Evolutionary conservation across 2,888 invertebrate genomes (phyloP), one percentile per base, ranked within the genome.

Genomic region (Standfussiana lucernea): DNA sequence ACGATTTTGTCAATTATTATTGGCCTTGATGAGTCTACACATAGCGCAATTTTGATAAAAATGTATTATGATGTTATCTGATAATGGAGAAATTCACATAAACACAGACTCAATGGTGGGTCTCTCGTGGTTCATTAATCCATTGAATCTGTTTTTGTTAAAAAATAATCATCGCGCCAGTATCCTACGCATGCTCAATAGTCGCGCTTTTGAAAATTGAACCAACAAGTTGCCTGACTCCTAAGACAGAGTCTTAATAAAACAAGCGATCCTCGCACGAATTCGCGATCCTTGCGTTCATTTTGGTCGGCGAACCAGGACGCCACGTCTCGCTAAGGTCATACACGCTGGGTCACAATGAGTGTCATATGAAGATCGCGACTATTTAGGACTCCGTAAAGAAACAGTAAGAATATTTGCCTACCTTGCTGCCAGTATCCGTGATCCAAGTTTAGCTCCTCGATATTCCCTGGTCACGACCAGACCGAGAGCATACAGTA

Each of bases 381-480:
- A 21, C 45, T 56, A 0, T 15, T 28, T 15, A 6, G 28, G 15
- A 28, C 15, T 28, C 28, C 1, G 8, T 18, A 13, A 32, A 5
- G 11, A 7, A 45, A 7, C 13, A 32, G 21, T 21, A 35, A 24
- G 21, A 28, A 53, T 56, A 28, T 10, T 35, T 10, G 28, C 32
- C 80, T 80, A 95, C 96, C 96, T 94, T 0, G 96, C 95, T 11
- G 87, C 89, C 24, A 96, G 85, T 53, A 96, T 77, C 59, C 88
- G 91, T 11, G 92, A 88, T 0, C 95, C 95, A 3, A 96, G 90
- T 28, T 80, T 91, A 0, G 88, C 82, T 0, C 96, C 96, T 50
- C 96, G 88, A 72, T 90, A 93, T 2, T 95, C 93, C n/a, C 90
- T 89, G 5, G 59, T 77, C 0, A 96, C 95, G 0, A 93, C 90